Conservation (phyloP, 2,888 invertebrate genomes). For the Charanyca ferruginea region DNA sequence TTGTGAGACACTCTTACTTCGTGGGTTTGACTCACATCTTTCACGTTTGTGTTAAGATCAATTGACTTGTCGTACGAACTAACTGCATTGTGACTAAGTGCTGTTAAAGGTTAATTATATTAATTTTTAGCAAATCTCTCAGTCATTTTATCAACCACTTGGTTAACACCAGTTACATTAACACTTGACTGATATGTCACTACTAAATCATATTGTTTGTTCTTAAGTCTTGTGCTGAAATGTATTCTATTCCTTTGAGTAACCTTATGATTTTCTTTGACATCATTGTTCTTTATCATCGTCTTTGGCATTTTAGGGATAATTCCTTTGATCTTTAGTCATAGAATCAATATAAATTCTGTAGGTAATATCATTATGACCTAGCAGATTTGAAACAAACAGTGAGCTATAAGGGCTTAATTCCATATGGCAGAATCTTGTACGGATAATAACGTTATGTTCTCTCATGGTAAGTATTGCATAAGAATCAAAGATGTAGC, state of each 20-base stretch:
- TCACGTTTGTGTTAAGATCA: no score
- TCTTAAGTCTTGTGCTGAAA: background rate
- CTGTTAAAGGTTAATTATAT: no score
- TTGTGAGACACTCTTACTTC: no score
- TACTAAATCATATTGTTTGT: background rate
- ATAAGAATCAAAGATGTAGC: slow-evolving; percentile 8
- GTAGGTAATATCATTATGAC: background rate
- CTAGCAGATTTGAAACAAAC: slow-evolving; percentile 6
- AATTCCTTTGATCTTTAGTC: background rate
- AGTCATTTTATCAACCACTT: no score
- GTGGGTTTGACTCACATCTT: no score
- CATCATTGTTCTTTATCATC: background rate
- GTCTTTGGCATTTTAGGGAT: background rate
- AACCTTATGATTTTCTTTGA: background rate
- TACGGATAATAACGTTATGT: slow-evolving; percentile 9
- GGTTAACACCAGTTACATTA: no score
- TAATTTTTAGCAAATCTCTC: no score
- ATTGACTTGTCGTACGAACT: no score
- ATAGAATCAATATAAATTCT: background rate
- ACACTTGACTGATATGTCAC: no score
- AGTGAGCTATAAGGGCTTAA: slow-evolving; percentile 18
- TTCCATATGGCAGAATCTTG: background rate
- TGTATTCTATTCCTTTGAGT: background rate
- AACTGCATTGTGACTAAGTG: no score
- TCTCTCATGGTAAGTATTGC: slow-evolving; percentile 10